Base-by-base conservation (phyloP, 2,113 vertebrate genomes). In the Microtus ochrogaster region DNA sequence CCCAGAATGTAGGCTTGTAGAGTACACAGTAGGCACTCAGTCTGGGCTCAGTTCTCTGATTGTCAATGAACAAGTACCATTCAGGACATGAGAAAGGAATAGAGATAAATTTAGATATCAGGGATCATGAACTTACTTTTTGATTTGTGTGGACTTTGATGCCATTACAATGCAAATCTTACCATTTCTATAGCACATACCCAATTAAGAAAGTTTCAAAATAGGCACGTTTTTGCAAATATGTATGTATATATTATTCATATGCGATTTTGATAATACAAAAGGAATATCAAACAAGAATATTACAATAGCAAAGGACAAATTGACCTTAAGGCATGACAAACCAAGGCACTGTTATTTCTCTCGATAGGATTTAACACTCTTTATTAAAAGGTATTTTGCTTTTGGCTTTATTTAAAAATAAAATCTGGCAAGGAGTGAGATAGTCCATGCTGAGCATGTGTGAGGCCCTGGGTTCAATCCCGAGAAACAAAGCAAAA, bases 341-440 rank as follows among this genome's bases (percentile, higher is more conserved):
- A 92, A 92, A 55, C 4, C 58, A 36, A 88, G 72, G 26, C 84
- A 72, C 70, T 66, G 17, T 70, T 61, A 65, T 76, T 92, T 83
- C 55, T 76, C 11, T 91, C 81, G 52, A 8, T 0, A 61, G 19
- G 68, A 92, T 36, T 84, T 16, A 26, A 79, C 10, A 73, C 6
- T 26, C 21, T 95, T 95, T 89, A 96, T 84, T 84, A 83, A 94
- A 81, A 78, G 26, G 14, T 24, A 79, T n/a, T 94, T 97, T 13
- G 21, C 5, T 70, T 82, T 41, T 55, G 73, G 30, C 49, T 82
- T 96, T 66, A 73, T 93, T 82, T 17, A 39, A 74, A 74, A 82
- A 73, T n/a, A 16, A 63, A 17, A 63, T 33, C 3, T 33, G 26
- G 16, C 55, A 41, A 26, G 33, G 19, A 79, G 33, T 19, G 30